Conservation (phyloP, 37 sponge, comb jelly and placozoan genomes). For the Agelas oroides region DNA sequence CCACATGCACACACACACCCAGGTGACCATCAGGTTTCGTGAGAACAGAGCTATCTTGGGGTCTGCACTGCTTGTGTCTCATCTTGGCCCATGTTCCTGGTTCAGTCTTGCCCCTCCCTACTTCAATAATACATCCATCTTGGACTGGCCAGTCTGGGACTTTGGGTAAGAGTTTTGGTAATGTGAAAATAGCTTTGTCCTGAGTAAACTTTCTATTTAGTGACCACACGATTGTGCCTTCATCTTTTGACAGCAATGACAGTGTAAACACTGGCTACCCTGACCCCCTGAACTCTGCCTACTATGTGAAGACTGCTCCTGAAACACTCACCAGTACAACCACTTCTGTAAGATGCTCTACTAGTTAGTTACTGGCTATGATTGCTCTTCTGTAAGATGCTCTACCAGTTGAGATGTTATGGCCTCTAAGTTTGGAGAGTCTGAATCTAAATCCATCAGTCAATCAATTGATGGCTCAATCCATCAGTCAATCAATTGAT, state of each 20-base stretch:
- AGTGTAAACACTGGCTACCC: constrained; percentile 51
- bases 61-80: constrained; percentile 50
- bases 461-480: no score
- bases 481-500: no score
- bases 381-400: no score
- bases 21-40: constrained; percentile 46
- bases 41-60: constrained; percentile 51
- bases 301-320: constrained; percentile 13
- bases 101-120: constrained; percentile 9
- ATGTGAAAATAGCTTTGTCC: no score
- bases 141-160: constrained; percentile 49
- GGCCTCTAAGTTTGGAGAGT: no score
- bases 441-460: no score
- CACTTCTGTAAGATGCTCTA: constrained; percentile 31
- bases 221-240: background rate
- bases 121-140: constrained; percentile 38
- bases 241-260: constrained; percentile 30
- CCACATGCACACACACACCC: no score
- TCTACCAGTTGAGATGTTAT: no score
- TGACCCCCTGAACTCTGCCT: background rate
- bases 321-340: background rate
- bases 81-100: constrained; percentile 53
- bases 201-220: no score
- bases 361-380: no score
- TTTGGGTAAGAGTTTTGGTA: constrained; percentile 5